phyloP scores from a whole-genome alignment of 92 coral and sea anemone genomes.

The Heteractis magnifica region DNA sequence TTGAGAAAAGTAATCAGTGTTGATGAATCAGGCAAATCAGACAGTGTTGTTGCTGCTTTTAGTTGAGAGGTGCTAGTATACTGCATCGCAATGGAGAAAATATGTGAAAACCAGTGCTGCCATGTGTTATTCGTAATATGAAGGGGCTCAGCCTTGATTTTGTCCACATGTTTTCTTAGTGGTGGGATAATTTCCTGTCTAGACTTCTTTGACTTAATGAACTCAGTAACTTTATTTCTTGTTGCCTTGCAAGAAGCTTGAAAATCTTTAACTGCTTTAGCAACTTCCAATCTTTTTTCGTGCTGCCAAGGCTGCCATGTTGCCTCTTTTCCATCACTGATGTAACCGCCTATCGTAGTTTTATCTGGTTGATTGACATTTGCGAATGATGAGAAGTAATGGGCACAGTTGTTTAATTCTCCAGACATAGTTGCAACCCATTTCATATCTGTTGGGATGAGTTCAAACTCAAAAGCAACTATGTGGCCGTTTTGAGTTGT shows the following conservation, averaged over 20 bases:
- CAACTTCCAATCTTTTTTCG: conserved; percentile 26
- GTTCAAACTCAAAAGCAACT: too few species aligned
- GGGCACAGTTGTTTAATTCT: too few species aligned
- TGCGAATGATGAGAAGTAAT: too few species aligned
- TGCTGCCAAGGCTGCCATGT: conserved; percentile 64
- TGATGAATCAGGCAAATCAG: conserved; percentile 36
- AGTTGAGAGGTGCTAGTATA: conserved; percentile 30
- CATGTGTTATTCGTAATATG: conserved; percentile 69
- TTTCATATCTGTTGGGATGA: too few species aligned
- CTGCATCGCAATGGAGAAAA: conserved; percentile 48
- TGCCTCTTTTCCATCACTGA: conserved; percentile 33
- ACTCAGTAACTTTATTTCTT: conserved; percentile 32
- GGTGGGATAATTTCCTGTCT: conserved; percentile 60
- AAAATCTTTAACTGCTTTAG: conserved; percentile 40
- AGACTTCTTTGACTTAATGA: conserved; percentile 34
- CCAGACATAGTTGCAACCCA: too few species aligned
- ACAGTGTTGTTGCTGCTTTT: conserved; percentile 34
- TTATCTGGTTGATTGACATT: too few species aligned
- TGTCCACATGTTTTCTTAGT: conserved; percentile 60
- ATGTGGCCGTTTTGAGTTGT: too few species aligned
- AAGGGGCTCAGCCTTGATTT: conserved; percentile 53
- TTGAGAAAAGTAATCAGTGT: conserved; percentile 25
- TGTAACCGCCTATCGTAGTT: conserved; percentile 1
- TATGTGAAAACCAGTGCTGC: conserved; percentile 57
- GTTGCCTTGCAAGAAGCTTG: neutral